These are phyloP conservation scores for Eufriesea mexicana DNA, from an alignment of 1,140 invertebrate species.

Conservation along the genomic window DNA sequence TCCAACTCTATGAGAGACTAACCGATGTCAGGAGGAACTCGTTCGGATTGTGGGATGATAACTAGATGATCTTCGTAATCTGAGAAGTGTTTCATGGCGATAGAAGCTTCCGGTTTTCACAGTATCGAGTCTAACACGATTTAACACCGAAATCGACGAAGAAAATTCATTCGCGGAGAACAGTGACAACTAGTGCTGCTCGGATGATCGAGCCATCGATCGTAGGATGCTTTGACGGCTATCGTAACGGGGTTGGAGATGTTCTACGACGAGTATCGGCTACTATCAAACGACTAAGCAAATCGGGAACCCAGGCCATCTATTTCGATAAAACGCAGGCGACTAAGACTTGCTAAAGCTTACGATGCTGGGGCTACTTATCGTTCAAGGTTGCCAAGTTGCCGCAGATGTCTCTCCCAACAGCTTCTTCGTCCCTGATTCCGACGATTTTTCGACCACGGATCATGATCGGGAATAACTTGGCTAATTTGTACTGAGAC, in stretches of 20 bases:
- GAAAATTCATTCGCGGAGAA: too few species aligned
- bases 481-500: too few species aligned
- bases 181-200: too few species aligned
- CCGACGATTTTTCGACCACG: background rate
- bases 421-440: background rate
- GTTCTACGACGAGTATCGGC: conserved; percentile 1
- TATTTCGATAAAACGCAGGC: background rate
- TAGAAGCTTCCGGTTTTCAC: background rate
- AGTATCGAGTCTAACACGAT: background rate
- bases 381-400: conserved; percentile 19
- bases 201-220: background rate
- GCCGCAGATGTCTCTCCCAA: background rate
- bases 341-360: conserved; percentile 19
- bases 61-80: background rate
- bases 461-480: background rate
- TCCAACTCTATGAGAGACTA: background rate
- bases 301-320: background rate
- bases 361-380: conserved; percentile 9
- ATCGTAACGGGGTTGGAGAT: background rate
- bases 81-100: background rate
- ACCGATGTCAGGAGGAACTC: background rate
- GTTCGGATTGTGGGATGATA: background rate
- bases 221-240: background rate
- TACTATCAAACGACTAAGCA: conserved; percentile 1
- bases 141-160: too few species aligned